These are phyloP conservation scores for Physeter macrocephalus DNA, from an alignment of 2,113 vertebrate genomes.

Conservation along the genomic window DNA sequence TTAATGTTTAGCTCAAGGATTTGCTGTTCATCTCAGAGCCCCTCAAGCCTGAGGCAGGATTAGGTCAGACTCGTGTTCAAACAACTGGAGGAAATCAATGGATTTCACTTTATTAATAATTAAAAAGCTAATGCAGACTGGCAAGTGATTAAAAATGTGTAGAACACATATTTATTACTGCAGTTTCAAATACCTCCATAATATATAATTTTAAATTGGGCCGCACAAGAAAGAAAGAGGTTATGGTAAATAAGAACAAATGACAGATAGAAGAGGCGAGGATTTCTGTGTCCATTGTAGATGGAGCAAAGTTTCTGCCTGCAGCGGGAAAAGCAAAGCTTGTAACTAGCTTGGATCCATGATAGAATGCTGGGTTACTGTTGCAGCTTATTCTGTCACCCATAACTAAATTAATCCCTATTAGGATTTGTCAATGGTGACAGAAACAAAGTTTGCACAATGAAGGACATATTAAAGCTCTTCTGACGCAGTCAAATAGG, in stretches of 20 bases:
- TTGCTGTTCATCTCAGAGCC: conserved; percentile 81
- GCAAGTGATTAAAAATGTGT: conserved; percentile 82
- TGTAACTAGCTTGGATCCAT: conserved; percentile 30
- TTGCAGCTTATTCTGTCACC: conserved; percentile 27
- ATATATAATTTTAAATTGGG: conserved; percentile 57
- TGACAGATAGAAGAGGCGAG: neutral
- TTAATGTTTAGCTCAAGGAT: conserved; percentile 87
- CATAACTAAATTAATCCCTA: conserved; percentile 59
- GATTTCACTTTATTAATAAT: conserved; percentile 89
- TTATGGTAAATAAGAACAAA: conserved; percentile 14
- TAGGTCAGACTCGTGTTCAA: conserved; percentile 84
- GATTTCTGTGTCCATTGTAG: neutral
- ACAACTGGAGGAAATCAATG: conserved; percentile 91
- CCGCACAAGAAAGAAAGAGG: conserved; percentile 30
- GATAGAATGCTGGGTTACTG: conserved; percentile 47
- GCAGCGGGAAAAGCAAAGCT: conserved; percentile 14
- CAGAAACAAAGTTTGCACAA: conserved; percentile 47
- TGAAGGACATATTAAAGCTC: neutral
- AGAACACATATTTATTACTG: conserved; percentile 75
- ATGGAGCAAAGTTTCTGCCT: conserved; percentile 36
- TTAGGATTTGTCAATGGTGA: conserved; percentile 48
- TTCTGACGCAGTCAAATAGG: conserved; percentile 30
- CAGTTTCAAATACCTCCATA: conserved; percentile 49
- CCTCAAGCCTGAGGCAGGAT: conserved; percentile 82
- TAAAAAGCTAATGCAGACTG: conserved; percentile 84